Base-by-base conservation (phyloP, 2,888 invertebrate genomes). In the Heliconius cydno region DNA sequence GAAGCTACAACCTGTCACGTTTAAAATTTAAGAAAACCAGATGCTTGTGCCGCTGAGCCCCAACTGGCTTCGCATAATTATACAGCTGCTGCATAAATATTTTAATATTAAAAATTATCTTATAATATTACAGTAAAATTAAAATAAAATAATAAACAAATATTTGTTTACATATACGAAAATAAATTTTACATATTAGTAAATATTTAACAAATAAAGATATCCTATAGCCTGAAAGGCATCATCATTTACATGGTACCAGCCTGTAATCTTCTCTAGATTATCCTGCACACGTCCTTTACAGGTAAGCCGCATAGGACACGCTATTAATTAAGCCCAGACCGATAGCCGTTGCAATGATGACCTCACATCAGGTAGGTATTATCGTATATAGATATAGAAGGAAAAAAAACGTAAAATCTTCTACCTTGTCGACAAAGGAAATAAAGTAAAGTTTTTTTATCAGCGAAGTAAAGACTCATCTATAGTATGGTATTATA, bases 321-420 rank as follows among this genome's bases (percentile, higher is more conserved):
- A 41, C 38, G 41, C 89, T 89, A 91, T 90, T 90, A 91, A 91
- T 92, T 91, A 91, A 88, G 88, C 84, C 84, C 80, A 82, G 88
- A 88, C 88, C 86, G 87, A 89, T 88, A 83, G 86, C 86, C 86
- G 85, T 83, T 85, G 77, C 65, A 66, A 41, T 66, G 75, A 75
- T 65, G 65, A 28, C 65, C 38, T 74, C 63, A 74, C 30, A 12
- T 34, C 30, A 57, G 22, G n/a, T 73, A 34, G 1, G 22, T 73
- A 60, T 22, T 73, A 57, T 57, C 34, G 13, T 73, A 60, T 52
- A 22, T 34, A 34, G 13, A 41, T 25, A 25, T 41, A 41, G 12
- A 70, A 15, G 25, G 41, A 6, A 13, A 41, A 68, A 68, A 70
- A 9, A 2, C 7, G 6, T 68, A 15, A n/a, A n/a, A 41, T 25